phyloP scores from a whole-genome alignment of 2,888 invertebrate genomes.

The Eilema depressum region DNA sequence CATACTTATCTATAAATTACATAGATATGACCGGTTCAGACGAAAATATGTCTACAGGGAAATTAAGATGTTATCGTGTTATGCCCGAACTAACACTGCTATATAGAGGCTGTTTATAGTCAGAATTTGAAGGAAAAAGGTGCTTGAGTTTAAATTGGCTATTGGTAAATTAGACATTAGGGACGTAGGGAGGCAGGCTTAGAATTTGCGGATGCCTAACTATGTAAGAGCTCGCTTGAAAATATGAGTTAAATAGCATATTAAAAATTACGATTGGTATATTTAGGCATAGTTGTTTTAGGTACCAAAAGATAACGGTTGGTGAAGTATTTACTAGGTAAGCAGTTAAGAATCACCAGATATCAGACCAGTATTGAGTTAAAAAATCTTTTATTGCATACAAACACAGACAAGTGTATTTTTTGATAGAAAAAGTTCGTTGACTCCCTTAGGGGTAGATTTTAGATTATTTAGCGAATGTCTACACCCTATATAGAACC shows the following conservation, averaged over 20 bases:
- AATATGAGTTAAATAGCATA: neutral
- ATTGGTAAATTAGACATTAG: conserved; percentile 4
- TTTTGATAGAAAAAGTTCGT: no score
- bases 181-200: neutral
- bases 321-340: no score
- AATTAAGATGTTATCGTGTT: conserved; percentile 49
- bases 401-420: no score
- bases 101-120: neutral
- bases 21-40: conserved; percentile 45
- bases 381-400: no score
- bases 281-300: no score
- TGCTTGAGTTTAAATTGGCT: neutral
- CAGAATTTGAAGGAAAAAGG: neutral
- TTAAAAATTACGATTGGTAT: neutral
- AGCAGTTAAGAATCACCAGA: no score
- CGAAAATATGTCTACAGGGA: conserved; percentile 43
- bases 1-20: conserved; percentile 28
- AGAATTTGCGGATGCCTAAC: neutral
- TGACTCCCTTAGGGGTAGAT: no score
- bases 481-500: no score
- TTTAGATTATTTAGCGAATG: no score
- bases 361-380: no score
- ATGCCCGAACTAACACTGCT: conserved; percentile 21
- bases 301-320: no score
- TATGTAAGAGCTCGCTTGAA: neutral